Evolutionary conservation across 2,113 vertebrate genomes (phyloP), one percentile per base, ranked within the genome.

Genomic region (Vidua chalybeata): DNA sequence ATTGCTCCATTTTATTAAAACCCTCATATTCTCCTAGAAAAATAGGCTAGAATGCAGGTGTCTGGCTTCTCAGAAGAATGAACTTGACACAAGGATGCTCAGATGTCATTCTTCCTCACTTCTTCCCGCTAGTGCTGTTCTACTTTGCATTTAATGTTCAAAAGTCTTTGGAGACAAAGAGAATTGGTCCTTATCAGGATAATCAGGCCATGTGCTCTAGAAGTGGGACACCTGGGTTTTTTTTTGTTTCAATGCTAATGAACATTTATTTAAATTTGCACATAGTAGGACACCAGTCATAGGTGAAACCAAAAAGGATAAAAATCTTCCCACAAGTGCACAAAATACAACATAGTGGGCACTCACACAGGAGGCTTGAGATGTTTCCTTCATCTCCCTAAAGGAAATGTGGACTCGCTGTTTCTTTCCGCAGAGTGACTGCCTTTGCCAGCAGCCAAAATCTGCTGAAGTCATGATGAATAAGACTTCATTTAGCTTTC

Each of bases 1-100:
- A 41, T 90, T 94, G 79, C 33, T 93, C 80, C 76, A 93, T 94
- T 94, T 96, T 86, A 66, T 49, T 63, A 74, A 94, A 93, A 81
- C 54, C 51, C 22, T 74, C 11, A 2, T 52, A 81, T 62, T 74
- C 14, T 39, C 13, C 35, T 59, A 26, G 30, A 80, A 90, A 83
- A 94, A 83, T 71, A 90, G 30, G 33, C 45, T 89, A 63, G 21
- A 89, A 55, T 59, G n/a, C 43, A 45, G 46, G 18, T 71, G 27
- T 80, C 16, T 63, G 51, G 35, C 76, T 93, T 88, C 68, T 92
- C 59, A 84, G 80, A 79, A 92, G 75, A 88, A 74, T 48, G 33
- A 93, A 86, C 56, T 46, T 74, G 68, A 87, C 48, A 92, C 31
- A 30, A 74, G 51, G 35, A 28, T 78, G 33, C 18, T 86, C 41